Conservation (phyloP, 2,113 vertebrate genomes). For the Cynocephalus volans region DNA sequence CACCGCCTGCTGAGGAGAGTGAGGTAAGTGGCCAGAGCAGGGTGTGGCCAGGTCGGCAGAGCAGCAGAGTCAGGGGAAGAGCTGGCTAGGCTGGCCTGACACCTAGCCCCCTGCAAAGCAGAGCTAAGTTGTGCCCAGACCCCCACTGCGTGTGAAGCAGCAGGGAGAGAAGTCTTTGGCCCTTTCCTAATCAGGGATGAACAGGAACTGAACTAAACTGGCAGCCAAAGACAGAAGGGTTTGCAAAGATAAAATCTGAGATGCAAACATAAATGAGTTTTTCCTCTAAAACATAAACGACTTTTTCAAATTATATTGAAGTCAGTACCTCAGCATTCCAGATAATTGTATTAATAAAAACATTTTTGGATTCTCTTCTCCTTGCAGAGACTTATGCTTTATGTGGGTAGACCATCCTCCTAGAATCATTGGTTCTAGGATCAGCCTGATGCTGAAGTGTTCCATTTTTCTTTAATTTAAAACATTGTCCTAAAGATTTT, state of each 20-base stretch:
- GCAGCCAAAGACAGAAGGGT: background rate
- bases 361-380: background rate
- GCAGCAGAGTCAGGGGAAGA: background rate
- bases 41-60: background rate
- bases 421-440: slow-evolving; percentile 22
- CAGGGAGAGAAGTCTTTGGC: background rate
- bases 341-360: background rate
- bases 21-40: slow-evolving; percentile 87
- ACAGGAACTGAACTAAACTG: background rate
- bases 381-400: background rate
- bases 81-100: background rate
- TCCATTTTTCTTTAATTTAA: slow-evolving; percentile 55
- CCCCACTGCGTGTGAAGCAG: background rate
- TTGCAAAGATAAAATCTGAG: slow-evolving; percentile 35
- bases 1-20: slow-evolving; percentile 90
- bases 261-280: background rate
- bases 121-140: background rate
- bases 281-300: background rate
- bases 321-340: no score
- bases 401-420: background rate
- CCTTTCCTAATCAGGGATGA: background rate
- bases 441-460: background rate
- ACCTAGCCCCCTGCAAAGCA: background rate
- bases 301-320: no score
- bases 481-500: slow-evolving; percentile 48